These are phyloP conservation scores for Mormyrus proboscirostris DNA, from an alignment of 2,797 vertebrate species.

Conservation along the genomic window DNA sequence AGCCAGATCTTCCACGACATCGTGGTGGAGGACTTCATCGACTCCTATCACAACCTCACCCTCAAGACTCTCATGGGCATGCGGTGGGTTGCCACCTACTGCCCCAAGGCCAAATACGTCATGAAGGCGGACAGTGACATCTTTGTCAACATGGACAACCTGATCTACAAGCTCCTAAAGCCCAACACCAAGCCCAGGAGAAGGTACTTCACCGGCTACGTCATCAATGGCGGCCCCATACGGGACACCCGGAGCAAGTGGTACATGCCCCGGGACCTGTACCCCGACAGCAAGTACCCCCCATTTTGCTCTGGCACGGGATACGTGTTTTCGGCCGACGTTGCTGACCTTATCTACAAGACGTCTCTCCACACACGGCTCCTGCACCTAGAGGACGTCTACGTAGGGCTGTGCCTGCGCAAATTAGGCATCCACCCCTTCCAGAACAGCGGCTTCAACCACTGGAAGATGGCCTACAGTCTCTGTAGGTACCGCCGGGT, in stretches of 20 bases:
- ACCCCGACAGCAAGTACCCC: conserved; percentile 94
- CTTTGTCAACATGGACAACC: conserved; percentile 99
- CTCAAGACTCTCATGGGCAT: conserved; percentile 98
- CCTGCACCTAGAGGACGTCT: conserved; percentile 94
- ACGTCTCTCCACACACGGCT: conserved; percentile 91
- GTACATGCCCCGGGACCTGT: conserved; percentile 96
- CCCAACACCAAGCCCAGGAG: conserved; percentile 87
- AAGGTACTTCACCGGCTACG: conserved; percentile 92
- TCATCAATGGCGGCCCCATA: conserved; percentile 95
- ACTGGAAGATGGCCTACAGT: conserved; percentile 99
- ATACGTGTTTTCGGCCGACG: conserved; percentile 92
- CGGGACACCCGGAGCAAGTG: conserved; percentile 95
- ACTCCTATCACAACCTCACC: conserved; percentile 96
- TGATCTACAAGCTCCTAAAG: conserved; percentile 91
- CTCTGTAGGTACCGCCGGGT: conserved; percentile 91
- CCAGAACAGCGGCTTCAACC: conserved; percentile 98
- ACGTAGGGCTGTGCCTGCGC: conserved; percentile 88
- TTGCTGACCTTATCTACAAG: conserved; percentile 94
- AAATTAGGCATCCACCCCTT: conserved; percentile 94
- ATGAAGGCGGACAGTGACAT: conserved; percentile 99
- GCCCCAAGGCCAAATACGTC: conserved; percentile 86
- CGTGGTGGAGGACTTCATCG: conserved; percentile 91
- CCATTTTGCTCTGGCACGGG: conserved; percentile 97
- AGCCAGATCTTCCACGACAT: conserved; percentile 98
- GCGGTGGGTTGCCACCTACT: conserved; percentile 93